Evolutionary conservation across 2,113 vertebrate species (phyloP), one percentile per base, ranked within the genome.

Genomic region (Cettia cetti): DNA sequence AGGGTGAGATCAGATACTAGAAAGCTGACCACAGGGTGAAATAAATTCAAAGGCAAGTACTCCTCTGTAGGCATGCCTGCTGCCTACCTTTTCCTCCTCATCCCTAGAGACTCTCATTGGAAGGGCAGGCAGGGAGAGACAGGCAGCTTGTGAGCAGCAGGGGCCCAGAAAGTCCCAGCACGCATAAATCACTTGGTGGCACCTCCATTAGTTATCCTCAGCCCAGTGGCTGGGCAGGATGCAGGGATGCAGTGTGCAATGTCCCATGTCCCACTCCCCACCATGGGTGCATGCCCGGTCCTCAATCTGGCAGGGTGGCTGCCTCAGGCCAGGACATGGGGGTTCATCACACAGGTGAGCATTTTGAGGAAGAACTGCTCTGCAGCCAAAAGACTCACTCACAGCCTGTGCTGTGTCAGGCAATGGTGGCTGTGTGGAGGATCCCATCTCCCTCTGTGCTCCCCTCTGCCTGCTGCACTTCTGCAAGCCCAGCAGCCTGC

Each of bases 51-150:
- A 84, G n/a, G 17, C 2, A 3, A 0, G 0, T 24, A 57, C 21
- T 37, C 24, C 54, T 81, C 84, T 26, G 28, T 22, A 69, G 56
- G 39, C 28, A 37, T 20, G 37, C 33, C 65, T 68, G 40, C 70
- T 74, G 68, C 86, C n/a, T 54, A 63, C 12, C 35, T 82, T 35
- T 50, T 17, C 33, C 60, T 61, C 14, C 50, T 23, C 22, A n/a
- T 13, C 33, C 24, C 2, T 3, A 50, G 65, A 53, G 33, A 63
- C 16, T 81, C 52, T 21, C 2, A 1, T 13, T 0, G 1, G 40
- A 90, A 77, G 9, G 54, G 35, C 66, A 40, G 47, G 45, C 40
- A 92, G 30, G 42, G 31, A 81, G 10, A 83, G 52, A 28, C 74
- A 70, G 35, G 69, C 72, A 89, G 80, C 84, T 70, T 49, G 35